These are phyloP conservation scores for Tenthredo mesomela DNA, from an alignment of 2,888 invertebrate genomes.

Conservation along the genomic window DNA sequence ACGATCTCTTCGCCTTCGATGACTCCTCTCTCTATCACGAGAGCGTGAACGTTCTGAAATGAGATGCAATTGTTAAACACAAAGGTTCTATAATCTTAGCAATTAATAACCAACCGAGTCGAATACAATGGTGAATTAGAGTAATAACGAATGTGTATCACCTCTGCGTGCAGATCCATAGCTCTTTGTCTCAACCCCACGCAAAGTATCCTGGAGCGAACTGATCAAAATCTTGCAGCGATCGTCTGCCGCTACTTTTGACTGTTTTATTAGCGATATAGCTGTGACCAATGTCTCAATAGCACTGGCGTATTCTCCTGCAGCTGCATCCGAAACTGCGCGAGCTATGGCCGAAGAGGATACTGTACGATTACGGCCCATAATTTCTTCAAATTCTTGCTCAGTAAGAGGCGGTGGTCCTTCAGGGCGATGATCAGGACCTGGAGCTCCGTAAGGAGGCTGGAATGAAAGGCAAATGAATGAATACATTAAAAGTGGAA, in stretches of 20 bases:
- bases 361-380: conserved; percentile 98
- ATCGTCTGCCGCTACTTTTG: conserved; percentile 96
- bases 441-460: conserved; percentile 83
- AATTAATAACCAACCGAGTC: neutral
- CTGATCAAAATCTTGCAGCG: conserved; percentile 98
- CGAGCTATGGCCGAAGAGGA: conserved; percentile 98
- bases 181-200: conserved; percentile 98
- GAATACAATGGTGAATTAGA: neutral
- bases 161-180: conserved; percentile 89
- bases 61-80: conserved; percentile 28
- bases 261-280: conserved; percentile 98
- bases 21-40: conserved; percentile 79
- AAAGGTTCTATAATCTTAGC: neutral
- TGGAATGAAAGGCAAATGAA: conserved; percentile 58
- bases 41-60: conserved; percentile 79
- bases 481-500: neutral
- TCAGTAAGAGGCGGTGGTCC: conserved; percentile 88
- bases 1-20: conserved; percentile 85
- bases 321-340: conserved; percentile 98
- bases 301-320: conserved; percentile 98
- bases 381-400: conserved; percentile 98
- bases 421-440: conserved; percentile 78
- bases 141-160: conserved; percentile 79
- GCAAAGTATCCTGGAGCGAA: conserved; percentile 96
- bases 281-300: conserved; percentile 99